phyloP scores from a whole-genome alignment of 1,140 invertebrate genomes.

The Pygmarrhopalites habei region DNA sequence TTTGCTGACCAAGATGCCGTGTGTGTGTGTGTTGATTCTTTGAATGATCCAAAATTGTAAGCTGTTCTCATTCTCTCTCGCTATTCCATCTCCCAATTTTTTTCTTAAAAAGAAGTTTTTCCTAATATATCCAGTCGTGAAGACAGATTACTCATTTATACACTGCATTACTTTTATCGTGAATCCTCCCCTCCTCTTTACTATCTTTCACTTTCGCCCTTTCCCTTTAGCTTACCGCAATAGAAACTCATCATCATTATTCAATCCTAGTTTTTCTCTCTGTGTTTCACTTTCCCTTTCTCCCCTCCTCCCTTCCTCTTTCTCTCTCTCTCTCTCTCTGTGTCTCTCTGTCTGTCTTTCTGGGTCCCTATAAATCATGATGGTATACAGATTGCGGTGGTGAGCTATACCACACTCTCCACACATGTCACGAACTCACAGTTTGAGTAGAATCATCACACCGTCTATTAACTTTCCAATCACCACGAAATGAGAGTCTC shows the following conservation, averaged over 20 bases:
- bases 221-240: not conserved
- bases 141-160: constrained; percentile 29
- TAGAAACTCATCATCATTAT: constrained; percentile 7
- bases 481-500: constrained; percentile 1
- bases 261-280: constrained; percentile 6
- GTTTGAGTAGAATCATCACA: constrained; percentile 6
- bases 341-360: not conserved
- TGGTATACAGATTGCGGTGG: not conserved
- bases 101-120: not conserved
- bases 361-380: constrained; percentile 2
- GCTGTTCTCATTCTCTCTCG: too few relatives aligned
- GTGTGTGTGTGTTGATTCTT: too few relatives aligned
- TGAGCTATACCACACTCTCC: not conserved
- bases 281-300: not conserved
- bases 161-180: constrained; percentile 18
- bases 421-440: constrained; percentile 2
- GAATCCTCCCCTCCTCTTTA: not conserved
- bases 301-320: not conserved
- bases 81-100: too few relatives aligned
- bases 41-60: too few relatives aligned
- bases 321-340: not conserved
- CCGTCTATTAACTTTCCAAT: constrained; percentile 4
- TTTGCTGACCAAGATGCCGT: too few relatives aligned
- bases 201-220: too few relatives aligned
- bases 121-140: constrained; percentile 3